A percentile compares a stretch with the other conserved stretches of the same genome.
Evolutionary conservation across 2,113 vertebrate genomes (phyloP).

Genomic region (Oreocharis arfaki): DNA sequence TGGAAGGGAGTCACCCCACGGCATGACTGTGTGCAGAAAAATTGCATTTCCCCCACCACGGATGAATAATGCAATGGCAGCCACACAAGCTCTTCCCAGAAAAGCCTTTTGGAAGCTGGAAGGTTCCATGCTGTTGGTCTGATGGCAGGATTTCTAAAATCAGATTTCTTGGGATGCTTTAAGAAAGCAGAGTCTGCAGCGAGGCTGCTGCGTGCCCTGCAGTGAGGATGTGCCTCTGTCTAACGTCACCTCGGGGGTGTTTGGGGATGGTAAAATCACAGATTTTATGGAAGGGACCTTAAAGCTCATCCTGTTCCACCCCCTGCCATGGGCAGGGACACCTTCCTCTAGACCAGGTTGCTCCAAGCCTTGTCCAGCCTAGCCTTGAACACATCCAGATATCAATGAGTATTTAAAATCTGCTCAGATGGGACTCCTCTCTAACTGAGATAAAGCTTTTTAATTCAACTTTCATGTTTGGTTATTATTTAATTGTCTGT

Average conservation of each 20-base stretch:
- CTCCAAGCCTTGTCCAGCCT: accelerated
- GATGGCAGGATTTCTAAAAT: not conserved
- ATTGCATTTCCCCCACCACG: accelerated
- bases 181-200: not conserved
- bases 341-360: not conserved
- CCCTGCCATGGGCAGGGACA: not conserved
- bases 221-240: not conserved
- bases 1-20: not conserved
- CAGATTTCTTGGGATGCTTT: not conserved
- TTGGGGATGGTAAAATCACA: not conserved
- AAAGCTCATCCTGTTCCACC: not conserved
- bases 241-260: accelerated
- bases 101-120: not conserved
- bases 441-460: not conserved
- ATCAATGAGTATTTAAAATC: not conserved
- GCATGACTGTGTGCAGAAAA: not conserved
- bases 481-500: not conserved
- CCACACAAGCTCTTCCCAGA: not conserved
- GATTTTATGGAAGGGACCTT: not conserved
- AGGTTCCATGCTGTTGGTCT: not conserved
- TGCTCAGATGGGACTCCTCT: not conserved
- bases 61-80: not conserved
- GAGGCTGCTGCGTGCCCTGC: not conserved
- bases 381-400: not conserved
- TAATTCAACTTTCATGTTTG: accelerated